phyloP scores from a whole-genome alignment of 2,113 vertebrate species.

The Melanostigma gelatinosum region DNA sequence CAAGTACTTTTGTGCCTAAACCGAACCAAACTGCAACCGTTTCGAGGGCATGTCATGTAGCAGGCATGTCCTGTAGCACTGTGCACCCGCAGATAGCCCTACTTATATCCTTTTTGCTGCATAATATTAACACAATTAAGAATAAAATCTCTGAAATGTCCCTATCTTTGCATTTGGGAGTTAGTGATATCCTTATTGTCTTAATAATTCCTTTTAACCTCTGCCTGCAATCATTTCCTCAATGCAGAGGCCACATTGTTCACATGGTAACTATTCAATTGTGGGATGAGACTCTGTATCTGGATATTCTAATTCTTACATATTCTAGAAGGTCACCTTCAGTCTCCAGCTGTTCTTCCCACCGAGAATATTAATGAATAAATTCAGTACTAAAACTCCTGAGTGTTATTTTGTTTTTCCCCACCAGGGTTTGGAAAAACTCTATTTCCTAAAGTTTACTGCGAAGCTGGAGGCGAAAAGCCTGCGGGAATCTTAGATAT shows the following conservation, averaged over 20 bases:
- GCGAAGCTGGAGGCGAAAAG: constrained; percentile 19
- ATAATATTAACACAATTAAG: background rate
- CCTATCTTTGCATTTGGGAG: background rate
- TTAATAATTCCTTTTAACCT: constrained; percentile 5
- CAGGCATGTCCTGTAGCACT: no score
- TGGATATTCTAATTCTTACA: background rate
- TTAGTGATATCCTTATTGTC: background rate
- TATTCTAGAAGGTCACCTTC: constrained; percentile 34
- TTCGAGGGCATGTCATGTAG: no score
- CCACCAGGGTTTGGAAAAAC: constrained; percentile 23
- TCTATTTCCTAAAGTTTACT: constrained; percentile 27
- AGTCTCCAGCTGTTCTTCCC: constrained; percentile 14
- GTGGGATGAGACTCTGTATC: background rate
- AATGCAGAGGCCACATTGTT: background rate
- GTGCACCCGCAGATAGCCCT: no score
- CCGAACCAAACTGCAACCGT: no score
- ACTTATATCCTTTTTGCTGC: background rate
- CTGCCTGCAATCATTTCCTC: constrained; percentile 3
- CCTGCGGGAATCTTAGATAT: constrained; percentile 17
- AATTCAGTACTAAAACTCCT: constrained; percentile 5
- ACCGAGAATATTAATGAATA: background rate
- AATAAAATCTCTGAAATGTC: background rate
- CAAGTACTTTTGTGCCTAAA: no score
- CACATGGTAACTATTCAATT: background rate
- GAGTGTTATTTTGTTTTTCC: background rate